Percentiles rank a stretch among this genome's conserved stretches.
phyloP scores from a whole-genome alignment of 2,797 vertebrate species.

The Rhinichthys osculus region DNA sequence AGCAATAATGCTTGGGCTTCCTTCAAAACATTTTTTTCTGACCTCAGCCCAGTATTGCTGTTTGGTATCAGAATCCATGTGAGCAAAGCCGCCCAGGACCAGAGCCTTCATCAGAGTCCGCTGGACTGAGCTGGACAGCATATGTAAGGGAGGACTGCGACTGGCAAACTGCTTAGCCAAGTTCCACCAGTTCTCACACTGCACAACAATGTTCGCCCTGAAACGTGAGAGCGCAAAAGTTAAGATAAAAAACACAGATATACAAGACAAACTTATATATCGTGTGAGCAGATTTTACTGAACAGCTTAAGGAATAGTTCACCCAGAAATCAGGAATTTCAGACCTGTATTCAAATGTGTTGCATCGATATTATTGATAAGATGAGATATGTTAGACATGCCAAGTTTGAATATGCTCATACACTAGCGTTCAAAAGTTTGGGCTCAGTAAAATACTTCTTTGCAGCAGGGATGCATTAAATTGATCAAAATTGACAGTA shows the following conservation, averaged over 20 bases:
- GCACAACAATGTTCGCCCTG: constrained; percentile 97
- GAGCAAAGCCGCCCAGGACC: constrained; percentile 95
- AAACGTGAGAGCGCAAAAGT: constrained; percentile 19
- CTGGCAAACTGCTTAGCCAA: constrained; percentile 97
- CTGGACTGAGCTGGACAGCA: constrained; percentile 95
- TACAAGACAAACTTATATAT: neutral
- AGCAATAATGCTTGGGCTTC: neutral
- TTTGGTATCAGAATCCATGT: constrained; percentile 97
- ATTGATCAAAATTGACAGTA: neutral
- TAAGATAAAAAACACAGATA: neutral
- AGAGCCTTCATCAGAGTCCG: constrained; percentile 97
- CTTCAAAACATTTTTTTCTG: neutral
- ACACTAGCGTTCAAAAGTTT: neutral
- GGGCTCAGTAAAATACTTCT: neutral
- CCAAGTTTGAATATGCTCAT: too few relatives aligned
- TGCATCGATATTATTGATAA: neutral
- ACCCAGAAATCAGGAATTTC: neutral
- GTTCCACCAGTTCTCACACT: constrained; percentile 99
- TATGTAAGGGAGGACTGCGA: constrained; percentile 92
- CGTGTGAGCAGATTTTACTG: neutral
- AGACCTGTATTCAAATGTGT: neutral
- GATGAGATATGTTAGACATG: neutral
- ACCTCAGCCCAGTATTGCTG: constrained; percentile 99
- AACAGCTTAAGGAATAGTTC: neutral
- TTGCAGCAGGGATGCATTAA: neutral